Evolutionary conservation across 2,797 vertebrate genomes (phyloP).

Genomic region (Paguma larvata): DNA sequence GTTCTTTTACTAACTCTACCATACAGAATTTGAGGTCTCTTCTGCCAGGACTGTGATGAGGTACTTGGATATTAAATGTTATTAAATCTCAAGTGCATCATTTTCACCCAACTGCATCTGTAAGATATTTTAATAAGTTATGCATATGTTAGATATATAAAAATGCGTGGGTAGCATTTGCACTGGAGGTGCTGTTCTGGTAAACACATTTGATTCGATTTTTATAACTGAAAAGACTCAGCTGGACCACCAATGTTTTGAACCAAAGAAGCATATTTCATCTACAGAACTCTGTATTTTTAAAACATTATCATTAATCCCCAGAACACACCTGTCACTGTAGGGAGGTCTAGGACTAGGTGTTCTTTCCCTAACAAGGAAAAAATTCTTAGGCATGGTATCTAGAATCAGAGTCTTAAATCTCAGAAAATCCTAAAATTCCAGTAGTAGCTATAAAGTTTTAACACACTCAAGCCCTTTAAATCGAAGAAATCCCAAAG

Average conservation of each 20-base stretch:
- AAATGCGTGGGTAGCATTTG: neutral
- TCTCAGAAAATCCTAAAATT: slow-evolving; percentile 68
- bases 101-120: slow-evolving; percentile 39
- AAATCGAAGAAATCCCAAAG: slow-evolving; percentile 66
- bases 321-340: slow-evolving; percentile 40
- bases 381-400: slow-evolving; percentile 15
- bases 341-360: neutral
- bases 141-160: neutral
- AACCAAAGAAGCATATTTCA: slow-evolving; percentile 60
- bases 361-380: slow-evolving; percentile 31
- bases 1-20: slow-evolving; percentile 46
- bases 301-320: slow-evolving; percentile 59
- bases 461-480: slow-evolving; percentile 50
- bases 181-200: neutral
- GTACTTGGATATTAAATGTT: slow-evolving; percentile 71
- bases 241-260: slow-evolving; percentile 54
- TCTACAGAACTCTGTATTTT: slow-evolving; percentile 63
- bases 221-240: slow-evolving; percentile 62
- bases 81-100: slow-evolving; percentile 62
- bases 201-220: slow-evolving; percentile 68
- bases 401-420: slow-evolving; percentile 55
- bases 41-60: slow-evolving; percentile 48
- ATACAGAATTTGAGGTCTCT: slow-evolving; percentile 20
- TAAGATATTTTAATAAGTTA: slow-evolving; percentile 59
- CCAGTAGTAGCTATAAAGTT: slow-evolving; percentile 58